Percentiles rank a stretch among this genome's conserved stretches.
phyloP scores from a whole-genome alignment of 2,113 vertebrate species.

The Syrmaticus mikado region DNA sequence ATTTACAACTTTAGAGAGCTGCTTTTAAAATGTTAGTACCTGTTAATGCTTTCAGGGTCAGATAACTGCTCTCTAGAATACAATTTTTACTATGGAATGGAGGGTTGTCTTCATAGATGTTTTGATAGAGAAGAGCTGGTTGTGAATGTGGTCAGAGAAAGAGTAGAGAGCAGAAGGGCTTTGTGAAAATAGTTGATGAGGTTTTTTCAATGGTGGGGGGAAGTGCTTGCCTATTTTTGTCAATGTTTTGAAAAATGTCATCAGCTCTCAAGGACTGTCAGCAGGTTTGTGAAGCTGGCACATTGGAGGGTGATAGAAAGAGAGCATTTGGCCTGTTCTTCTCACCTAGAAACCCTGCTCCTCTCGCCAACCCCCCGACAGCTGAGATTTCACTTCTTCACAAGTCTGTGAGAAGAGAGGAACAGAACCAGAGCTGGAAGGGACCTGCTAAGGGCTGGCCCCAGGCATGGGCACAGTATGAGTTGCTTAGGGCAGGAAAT shows the following conservation, averaged over 20 bases:
- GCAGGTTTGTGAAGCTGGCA: slow-evolving; percentile 58
- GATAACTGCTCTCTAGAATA: background rate
- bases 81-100: background rate
- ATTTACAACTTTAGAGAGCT: background rate
- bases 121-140: background rate
- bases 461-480: background rate
- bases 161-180: slow-evolving; percentile 5
- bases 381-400: slow-evolving; percentile 32
- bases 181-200: background rate
- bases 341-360: slow-evolving; percentile 61
- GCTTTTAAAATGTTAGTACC: background rate
- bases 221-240: slow-evolving; percentile 59
- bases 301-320: slow-evolving; percentile 52
- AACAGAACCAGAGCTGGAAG: background rate
- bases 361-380: slow-evolving; percentile 40
- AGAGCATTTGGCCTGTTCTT: slow-evolving; percentile 72
- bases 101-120: background rate
- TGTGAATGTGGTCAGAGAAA: slow-evolving; percentile 14
- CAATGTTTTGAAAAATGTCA: slow-evolving; percentile 64
- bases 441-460: background rate
- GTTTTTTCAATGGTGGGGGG: background rate
- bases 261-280: slow-evolving; percentile 59
- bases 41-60: background rate
- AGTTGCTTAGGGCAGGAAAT: background rate
- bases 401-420: background rate